Conservation (phyloP, 2,888 invertebrate genomes). For the Acanthosepion lycidas region DNA sequence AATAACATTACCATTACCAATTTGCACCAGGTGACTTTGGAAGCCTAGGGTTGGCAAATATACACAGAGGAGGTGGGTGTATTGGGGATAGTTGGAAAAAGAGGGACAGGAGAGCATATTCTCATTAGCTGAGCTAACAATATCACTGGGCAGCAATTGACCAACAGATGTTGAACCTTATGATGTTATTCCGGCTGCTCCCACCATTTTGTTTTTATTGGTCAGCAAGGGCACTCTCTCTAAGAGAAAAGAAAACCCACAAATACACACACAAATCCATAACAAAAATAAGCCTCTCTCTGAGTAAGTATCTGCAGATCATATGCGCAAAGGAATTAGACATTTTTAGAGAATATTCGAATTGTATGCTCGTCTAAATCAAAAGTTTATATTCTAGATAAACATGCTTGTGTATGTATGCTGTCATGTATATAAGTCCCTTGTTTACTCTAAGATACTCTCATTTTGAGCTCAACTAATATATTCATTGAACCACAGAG, state of each 20-base stretch:
- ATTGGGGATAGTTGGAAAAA: neutral
- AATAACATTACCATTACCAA: neutral
- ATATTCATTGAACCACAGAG: too few relatives aligned
- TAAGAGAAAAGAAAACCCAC: too few relatives aligned
- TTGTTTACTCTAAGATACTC: too few relatives aligned
- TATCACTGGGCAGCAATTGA: slow-evolving; percentile 33
- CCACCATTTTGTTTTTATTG: neutral
- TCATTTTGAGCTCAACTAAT: too few relatives aligned
- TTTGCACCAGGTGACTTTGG: slow-evolving; percentile 15
- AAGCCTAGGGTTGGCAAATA: neutral
- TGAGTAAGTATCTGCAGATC: neutral
- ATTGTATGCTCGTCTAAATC: too few relatives aligned
- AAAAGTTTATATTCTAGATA: too few relatives aligned
- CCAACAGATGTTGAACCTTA: neutral
- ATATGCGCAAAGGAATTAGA: too few relatives aligned
- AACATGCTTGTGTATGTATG: too few relatives aligned
- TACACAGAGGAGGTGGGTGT: neutral
- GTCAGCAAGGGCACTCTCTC: neutral
- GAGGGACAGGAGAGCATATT: neutral
- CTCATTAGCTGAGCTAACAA: neutral
- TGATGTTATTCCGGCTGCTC: neutral
- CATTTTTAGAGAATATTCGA: too few relatives aligned
- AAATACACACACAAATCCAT: too few relatives aligned
- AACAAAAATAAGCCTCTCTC: neutral
- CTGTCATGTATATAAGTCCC: too few relatives aligned